Evolutionary conservation across 2,797 vertebrate species (phyloP).

Genomic region (Schizopygopsis pylzovi): DNA sequence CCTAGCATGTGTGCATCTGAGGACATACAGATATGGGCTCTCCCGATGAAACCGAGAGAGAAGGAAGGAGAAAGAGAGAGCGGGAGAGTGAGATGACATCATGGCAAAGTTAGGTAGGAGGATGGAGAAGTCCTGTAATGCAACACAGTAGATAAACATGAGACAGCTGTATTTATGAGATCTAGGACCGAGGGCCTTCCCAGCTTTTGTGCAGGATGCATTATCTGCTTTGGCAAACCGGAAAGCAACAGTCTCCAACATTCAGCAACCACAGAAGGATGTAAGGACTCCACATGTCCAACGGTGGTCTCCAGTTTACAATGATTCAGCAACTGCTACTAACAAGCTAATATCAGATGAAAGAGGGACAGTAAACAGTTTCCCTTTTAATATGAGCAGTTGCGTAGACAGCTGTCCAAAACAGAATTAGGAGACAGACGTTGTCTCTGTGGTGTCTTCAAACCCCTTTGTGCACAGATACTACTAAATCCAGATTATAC

Average conservation of each 20-base stretch:
- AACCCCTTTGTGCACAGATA: conserved; percentile 59
- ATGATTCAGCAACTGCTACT: conserved; percentile 30
- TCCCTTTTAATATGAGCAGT: conserved; percentile 56
- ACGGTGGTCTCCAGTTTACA: conserved; percentile 23
- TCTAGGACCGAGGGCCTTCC: conserved; percentile 72
- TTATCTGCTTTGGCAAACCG: conserved; percentile 73
- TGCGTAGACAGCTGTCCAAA: conserved; percentile 69
- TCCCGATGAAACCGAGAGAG: not conserved
- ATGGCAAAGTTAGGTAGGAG: conserved; percentile 76
- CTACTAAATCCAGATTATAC: conserved; percentile 50
- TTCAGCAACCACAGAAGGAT: conserved; percentile 48
- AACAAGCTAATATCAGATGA: conserved; percentile 21
- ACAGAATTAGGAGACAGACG: conserved; percentile 66
- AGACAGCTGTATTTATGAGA: conserved; percentile 82
- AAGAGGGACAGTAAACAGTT: conserved; percentile 34
- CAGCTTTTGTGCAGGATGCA: conserved; percentile 73
- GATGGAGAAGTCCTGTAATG: conserved; percentile 73
- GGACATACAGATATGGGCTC: conserved; percentile 60
- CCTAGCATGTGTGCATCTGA: conserved; percentile 57
- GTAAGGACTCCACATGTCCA: conserved; percentile 8
- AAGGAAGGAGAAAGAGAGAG: conserved; percentile 26
- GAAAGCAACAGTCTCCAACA: conserved; percentile 55
- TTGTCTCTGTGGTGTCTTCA: conserved; percentile 61
- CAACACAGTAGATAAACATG: conserved; percentile 79
- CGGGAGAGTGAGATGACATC: conserved; percentile 72